Percentiles rank a stretch among this genome's conserved stretches.
Evolutionary conservation across 2,888 invertebrate genomes (phyloP).

Genomic region (Thecocarcelia acutangulata): DNA sequence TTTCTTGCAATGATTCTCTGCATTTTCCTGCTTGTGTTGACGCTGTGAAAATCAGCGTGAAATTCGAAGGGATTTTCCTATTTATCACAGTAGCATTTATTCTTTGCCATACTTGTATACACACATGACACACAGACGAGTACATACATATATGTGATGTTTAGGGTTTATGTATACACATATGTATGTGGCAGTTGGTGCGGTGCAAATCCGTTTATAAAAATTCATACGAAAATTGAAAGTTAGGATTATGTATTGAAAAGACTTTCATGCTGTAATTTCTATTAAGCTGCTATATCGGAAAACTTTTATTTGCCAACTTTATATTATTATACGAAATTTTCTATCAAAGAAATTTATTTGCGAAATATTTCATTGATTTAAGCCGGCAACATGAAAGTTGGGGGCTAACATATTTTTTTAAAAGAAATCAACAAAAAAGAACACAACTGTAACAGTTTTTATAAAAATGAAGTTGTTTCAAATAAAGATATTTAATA

Average conservation of each 20-base stretch:
- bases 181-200: background rate
- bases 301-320: background rate
- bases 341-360: slow-evolving; percentile 25
- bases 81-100: slow-evolving; percentile 25
- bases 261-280: slow-evolving; percentile 28
- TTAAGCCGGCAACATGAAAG: background rate
- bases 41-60: slow-evolving; percentile 68
- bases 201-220: background rate
- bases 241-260: background rate
- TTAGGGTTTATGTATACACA: background rate
- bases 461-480: too few relatives aligned
- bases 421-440: too few relatives aligned
- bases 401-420: too few relatives aligned
- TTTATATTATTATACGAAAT: slow-evolving; percentile 24
- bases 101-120: too few relatives aligned
- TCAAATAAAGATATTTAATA: too few relatives aligned
- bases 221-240: slow-evolving; percentile 27
- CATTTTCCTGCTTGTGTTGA: slow-evolving; percentile 57
- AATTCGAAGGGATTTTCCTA: slow-evolving; percentile 64
- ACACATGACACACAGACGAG: background rate
- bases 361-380: slow-evolving; percentile 15
- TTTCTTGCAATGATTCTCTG: slow-evolving; percentile 63
- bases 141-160: background rate
- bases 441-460: too few relatives aligned
- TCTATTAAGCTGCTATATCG: slow-evolving; percentile 1